Evolutionary conservation across 2,888 invertebrate species (phyloP), one percentile per base, ranked within the genome.

Genomic region (Chloromyia formosa): DNA sequence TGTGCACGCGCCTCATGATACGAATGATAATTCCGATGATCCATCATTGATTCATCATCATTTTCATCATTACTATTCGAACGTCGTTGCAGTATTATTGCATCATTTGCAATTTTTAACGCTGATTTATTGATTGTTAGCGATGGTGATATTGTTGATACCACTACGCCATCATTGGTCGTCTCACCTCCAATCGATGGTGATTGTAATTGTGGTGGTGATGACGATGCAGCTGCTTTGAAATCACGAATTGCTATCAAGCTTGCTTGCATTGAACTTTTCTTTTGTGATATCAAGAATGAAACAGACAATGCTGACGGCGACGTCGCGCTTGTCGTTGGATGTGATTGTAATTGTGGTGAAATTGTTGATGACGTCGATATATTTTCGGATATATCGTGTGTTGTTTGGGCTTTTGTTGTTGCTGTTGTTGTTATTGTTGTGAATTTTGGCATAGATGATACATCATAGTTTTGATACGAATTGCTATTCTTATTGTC

Each of bases 261-360:
- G 16, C 66, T 66, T 12, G 18, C 66, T 22, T 66, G 22, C 66
- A 66, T 66, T 3, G 66, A 66, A 20, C 45, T 49, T 5, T 45
- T 66, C 12, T 45, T 3, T 35, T 49, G 66, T n/a, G 23, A 35
- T 12, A 66, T 66, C 10, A 56, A 10, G 22, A 18, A 3, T 14
- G 66, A 49, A 1, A 66, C 49, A 12, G 49, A 49, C n/a, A n/a
- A n/a, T n/a, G n/a, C n/a, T n/a, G n/a, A n/a, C 5, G 62, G 5
- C 42, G 18, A 16, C 4, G 9, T n/a, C 1, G 16, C n/a, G 3
- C 12, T 4, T 49, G 49, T 16, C 14, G 40, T 49, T 3, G 9
- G 58, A 7, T 58, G 18, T 9, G 4, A 7, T 58, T 12, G 16
- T 58, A 18, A 58, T 35, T 35, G 27, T 58, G 58, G 1, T 20